Evolutionary conservation across 2,113 vertebrate genomes (phyloP).

Genomic region (Scopus umbretta): DNA sequence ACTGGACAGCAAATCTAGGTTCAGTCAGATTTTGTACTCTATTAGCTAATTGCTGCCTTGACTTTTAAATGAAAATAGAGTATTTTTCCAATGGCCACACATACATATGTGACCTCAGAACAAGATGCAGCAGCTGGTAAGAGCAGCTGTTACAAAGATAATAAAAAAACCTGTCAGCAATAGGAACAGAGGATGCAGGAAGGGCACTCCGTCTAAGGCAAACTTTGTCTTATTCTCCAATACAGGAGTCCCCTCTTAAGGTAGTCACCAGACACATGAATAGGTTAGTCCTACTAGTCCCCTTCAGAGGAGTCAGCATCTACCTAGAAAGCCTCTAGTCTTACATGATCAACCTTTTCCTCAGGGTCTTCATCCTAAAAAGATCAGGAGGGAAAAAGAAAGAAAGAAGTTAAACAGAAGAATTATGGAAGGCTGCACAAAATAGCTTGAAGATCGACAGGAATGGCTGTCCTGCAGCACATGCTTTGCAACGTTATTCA

Average conservation of each 20-base stretch:
- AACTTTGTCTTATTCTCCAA: not conserved
- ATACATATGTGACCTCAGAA: not conserved
- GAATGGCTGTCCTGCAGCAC: not conserved
- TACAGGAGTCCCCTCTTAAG: not conserved
- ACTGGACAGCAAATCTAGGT: not conserved
- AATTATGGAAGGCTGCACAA: not conserved
- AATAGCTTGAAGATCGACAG: not conserved
- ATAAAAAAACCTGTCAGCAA: not conserved
- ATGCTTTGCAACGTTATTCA: not conserved
- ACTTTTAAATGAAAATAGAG: not conserved
- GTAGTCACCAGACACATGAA: not conserved
- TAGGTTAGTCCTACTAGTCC: not conserved
- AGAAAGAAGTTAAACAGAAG: not conserved
- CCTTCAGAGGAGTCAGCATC: conserved; percentile 18
- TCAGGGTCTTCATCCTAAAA: conserved; percentile 51
- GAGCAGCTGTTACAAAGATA: not conserved
- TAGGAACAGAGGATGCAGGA: not conserved
- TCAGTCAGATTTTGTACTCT: not conserved
- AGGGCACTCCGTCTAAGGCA: not conserved
- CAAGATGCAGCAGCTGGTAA: not conserved
- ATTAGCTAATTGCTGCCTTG: not conserved
- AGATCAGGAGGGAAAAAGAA: not conserved
- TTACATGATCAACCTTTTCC: conserved; percentile 31
- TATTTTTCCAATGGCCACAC: not conserved
- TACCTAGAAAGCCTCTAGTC: conserved; percentile 33